Evolutionary conservation across 2,888 invertebrate species (phyloP), one percentile per base, ranked within the genome.

Genomic region (Sphaerophoria rueppellii): DNA sequence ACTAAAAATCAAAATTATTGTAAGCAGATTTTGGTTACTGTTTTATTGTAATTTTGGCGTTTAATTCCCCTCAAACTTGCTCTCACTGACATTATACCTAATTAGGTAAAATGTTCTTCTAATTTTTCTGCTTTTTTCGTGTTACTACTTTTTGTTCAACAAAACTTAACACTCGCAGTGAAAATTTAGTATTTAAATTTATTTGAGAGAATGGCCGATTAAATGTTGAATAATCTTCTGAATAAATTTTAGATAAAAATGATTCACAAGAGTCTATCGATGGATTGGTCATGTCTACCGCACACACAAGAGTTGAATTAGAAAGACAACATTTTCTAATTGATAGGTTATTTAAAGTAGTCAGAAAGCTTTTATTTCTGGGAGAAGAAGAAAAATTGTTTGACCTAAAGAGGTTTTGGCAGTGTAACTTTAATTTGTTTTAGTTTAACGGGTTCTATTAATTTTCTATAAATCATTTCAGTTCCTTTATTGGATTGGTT

Each of bases 191-290:
- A 67, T 67, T 67, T 83, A 71, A 83, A 80, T 83, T 83, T 80
- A 61, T 58, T 40, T 43, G 14, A 65, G 65, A 69, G 83, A 75
- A 71, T 71, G 70, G 35, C 16, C 58, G 82, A 55, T 83, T 75
- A 65, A 52, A 83, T 83, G 14, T 14, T 80, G 74, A 69, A 82
- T 69, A 46, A 55, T 60, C 58, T 35, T 43, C 43, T 58, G 67
- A 80, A 83, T 83, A 75, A 75, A 83, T 61, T 70, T 71, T 24
- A 32, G 14, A 71, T 83, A 65, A 55, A 70, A 79, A 80, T 71
- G 74, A 83, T 80, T 71, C 80, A 79, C 70, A 57, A 67, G 58
- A 57, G 74, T 79, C 54, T 71, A 50, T 35, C 50, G 43, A 63
- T 55, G 65, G 61, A 77, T 82, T 55, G 54, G 54, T 73, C 58